Evolutionary conservation across 2,888 invertebrate genomes (phyloP).

Genomic region (Aleiodes alternator): DNA sequence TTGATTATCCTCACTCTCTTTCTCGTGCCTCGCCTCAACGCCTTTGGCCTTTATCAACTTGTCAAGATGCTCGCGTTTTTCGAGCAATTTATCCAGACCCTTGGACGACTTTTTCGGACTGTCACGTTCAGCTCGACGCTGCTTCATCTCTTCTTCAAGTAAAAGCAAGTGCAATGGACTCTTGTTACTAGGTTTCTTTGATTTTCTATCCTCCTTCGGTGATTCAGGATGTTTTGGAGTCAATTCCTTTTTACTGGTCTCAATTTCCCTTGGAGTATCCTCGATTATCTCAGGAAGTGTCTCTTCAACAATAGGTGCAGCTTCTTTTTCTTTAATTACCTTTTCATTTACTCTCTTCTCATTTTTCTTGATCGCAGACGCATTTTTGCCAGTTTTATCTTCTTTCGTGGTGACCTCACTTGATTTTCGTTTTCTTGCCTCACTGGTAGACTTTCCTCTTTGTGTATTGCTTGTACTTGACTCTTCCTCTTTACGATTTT

Average conservation of each 20-base stretch:
- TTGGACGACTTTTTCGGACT: slow-evolving; percentile 79
- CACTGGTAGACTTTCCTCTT: slow-evolving; percentile 73
- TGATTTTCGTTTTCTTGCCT: slow-evolving; percentile 73
- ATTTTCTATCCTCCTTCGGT: slow-evolving; percentile 64
- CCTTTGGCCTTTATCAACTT: slow-evolving; percentile 68
- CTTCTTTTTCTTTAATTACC: slow-evolving; percentile 48
- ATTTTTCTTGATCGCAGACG: slow-evolving; percentile 69
- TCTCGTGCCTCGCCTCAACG: slow-evolving; percentile 56
- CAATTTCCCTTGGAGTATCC: slow-evolving; percentile 46
- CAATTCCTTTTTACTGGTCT: slow-evolving; percentile 46
- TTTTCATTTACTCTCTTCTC: slow-evolving; percentile 67
- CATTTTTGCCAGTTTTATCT: slow-evolving; percentile 70
- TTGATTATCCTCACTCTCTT: slow-evolving; percentile 37
- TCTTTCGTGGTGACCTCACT: slow-evolving; percentile 67
- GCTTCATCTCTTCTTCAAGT: slow-evolving; percentile 73
- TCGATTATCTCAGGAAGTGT: slow-evolving; percentile 8
- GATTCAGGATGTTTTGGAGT: slow-evolving; percentile 49
- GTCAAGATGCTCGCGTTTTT: slow-evolving; percentile 76
- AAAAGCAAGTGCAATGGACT: slow-evolving; percentile 67
- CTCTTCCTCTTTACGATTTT: slow-evolving; percentile 72
- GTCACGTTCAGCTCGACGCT: slow-evolving; percentile 75
- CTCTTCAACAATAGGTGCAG: slow-evolving; percentile 41
- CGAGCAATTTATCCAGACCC: slow-evolving; percentile 79
- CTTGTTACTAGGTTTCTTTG: slow-evolving; percentile 62
- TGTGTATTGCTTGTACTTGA: slow-evolving; percentile 48